Conservation (phyloP, 1,140 invertebrate species). For the Cydia pomonella region DNA sequence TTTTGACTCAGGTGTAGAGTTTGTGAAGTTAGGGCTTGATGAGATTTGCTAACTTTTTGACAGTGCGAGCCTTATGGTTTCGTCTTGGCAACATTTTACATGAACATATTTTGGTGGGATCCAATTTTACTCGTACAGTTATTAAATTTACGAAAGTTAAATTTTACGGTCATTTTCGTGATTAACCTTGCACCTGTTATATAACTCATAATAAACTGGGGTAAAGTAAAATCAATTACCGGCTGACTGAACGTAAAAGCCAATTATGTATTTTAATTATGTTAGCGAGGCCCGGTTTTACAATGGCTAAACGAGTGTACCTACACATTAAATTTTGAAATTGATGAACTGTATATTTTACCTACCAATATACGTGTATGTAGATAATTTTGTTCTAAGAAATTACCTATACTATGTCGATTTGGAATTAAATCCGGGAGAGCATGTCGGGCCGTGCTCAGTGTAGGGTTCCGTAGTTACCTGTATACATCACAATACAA, state of each 20-base stretch:
- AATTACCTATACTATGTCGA: too few species aligned
- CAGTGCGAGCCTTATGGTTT: too few species aligned
- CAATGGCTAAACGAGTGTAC: neutral
- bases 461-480: too few species aligned
- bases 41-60: too few species aligned
- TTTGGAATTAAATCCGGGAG: too few species aligned
- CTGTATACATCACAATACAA: too few species aligned
- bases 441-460: too few species aligned
- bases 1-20: too few species aligned
- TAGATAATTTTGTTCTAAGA: too few species aligned
- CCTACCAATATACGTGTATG: neutral
- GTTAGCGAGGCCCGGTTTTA: neutral
- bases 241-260: neutral
- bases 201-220: constrained; percentile 8
- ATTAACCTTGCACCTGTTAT: neutral
- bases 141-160: neutral
- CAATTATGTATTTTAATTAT: constrained; percentile 9
- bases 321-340: neutral
- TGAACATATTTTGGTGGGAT: neutral
- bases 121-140: neutral
- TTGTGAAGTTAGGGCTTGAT: too few species aligned
- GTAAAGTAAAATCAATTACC: constrained; percentile 13
- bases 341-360: neutral
- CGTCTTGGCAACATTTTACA: too few species aligned
- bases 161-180: neutral